These are phyloP conservation scores for Belonocnema kinseyi DNA, from an alignment of 1,140 invertebrate genomes.

Conservation along the genomic window DNA sequence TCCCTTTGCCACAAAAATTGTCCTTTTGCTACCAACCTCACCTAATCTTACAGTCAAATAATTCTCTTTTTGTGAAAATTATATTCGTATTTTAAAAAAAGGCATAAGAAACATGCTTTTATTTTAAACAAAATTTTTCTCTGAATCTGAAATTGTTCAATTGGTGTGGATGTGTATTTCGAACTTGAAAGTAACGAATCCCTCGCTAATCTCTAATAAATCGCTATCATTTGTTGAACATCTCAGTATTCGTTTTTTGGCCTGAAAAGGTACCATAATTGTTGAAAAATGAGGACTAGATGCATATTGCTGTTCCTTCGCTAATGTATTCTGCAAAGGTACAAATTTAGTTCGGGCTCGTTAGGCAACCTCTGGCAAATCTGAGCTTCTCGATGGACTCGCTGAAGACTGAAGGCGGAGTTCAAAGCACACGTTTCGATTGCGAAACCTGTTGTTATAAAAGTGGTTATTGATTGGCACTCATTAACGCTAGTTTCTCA, in stretches of 20 bases:
- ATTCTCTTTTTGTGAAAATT: too few species aligned
- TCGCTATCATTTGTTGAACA: not conserved
- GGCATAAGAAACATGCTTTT: too few species aligned
- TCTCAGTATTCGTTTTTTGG: not conserved
- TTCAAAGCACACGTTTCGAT: slow-evolving; percentile 53
- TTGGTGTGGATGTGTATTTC: too few species aligned
- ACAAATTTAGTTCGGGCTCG: slow-evolving; percentile 27
- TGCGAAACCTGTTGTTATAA: slow-evolving; percentile 65
- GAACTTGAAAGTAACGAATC: not conserved
- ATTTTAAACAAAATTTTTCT: too few species aligned
- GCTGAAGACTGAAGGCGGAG: slow-evolving; percentile 55
- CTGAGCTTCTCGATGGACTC: not conserved
- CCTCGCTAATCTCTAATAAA: not conserved
- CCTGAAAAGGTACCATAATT: slow-evolving; percentile 12
- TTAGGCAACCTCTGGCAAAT: slow-evolving; percentile 15
- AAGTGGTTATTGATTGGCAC: slow-evolving; percentile 65
- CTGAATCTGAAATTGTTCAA: too few species aligned
- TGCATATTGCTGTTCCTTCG: slow-evolving; percentile 3
- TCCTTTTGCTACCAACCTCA: too few species aligned
- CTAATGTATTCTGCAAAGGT: slow-evolving; percentile 28
- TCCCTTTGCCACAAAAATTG: too few species aligned
- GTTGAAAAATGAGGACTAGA: slow-evolving; percentile 17
- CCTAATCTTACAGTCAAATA: too few species aligned
- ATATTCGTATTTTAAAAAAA: too few species aligned
- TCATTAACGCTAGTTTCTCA: slow-evolving; percentile 61